Evolutionary conservation across 2,797 vertebrate genomes (phyloP), one percentile per base, ranked within the genome.

Genomic region (Phaenicophaeus curvirostris): DNA sequence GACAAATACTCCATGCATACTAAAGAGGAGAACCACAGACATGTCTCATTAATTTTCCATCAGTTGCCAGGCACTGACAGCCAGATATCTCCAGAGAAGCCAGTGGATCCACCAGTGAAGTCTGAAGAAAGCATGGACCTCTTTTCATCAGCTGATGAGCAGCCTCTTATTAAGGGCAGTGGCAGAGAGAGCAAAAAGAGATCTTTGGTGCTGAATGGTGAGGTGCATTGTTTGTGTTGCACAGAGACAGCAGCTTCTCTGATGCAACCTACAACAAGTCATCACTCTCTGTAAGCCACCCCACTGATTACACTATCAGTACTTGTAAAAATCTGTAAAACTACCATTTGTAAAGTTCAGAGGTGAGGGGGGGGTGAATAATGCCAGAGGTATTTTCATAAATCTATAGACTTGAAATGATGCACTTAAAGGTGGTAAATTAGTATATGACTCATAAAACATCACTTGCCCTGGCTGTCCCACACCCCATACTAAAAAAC

Each of bases 61-160:
- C 42, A 19, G n/a, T 79, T 2, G 7, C 21, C 18, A 41, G 31
- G 42, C 44, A 83, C 19, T 0, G 0, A n/a, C 16, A 79, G 14
- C 20, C 14, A 59, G 9, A 33, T 66, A 67, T 11, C 30, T 85
- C 59, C 16, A 67, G 3, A 50, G 23, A 87, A 71, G 20, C 23
- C 65, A 44, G 15, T 59, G 48, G 41, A 71, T 78, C 30, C 31
- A 66, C 10, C 39, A 59, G 13, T 12, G 69, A 59, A 41, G 44
- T 27, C 1, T 57, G 44, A 75, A 71, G 65, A 41, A 74, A 71
- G 18, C 5, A 15, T 11, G 15, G 35, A 31, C 9, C 8, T 41
- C 11, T 59, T 48, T 74, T 15, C 17, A 33, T 13, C 23, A 51
- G 18, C 13, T 73, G 74, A 25, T 11, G 6, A 68, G 23, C 14